Base-by-base conservation (phyloP, 92 coral and sea anemone species). In the Montipora capitata region DNA sequence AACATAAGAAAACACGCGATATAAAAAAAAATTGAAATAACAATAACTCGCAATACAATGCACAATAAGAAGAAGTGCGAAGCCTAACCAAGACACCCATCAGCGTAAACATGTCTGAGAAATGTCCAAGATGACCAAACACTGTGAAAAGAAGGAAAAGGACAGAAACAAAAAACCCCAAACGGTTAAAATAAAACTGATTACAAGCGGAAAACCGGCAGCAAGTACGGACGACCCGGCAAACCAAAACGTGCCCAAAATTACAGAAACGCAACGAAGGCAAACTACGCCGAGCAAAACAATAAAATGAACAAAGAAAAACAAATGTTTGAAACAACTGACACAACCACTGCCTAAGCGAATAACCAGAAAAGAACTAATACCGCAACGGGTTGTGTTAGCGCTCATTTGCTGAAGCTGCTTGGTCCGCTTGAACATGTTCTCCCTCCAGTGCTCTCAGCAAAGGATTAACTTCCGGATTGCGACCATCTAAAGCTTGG, bases 51-150 rank as follows among this genome's bases (percentile, higher is more conserved):
- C 39, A 62, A 62, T 4, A 0, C 67, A 62, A 62, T 62, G 67
- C 67, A 62, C n/a, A 62, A 62, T 17, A 62, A 62, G 15, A 61
- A 15, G 67, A 61, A 62, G 67, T 62, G 67, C n/a, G 39, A 62
- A 62, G 67, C 67, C 67, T 62, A 62, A 62, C 27, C 67, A 14
- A 62, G 67, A 62, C 0, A 27, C 67, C n/a, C 67, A 62, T 62
- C 16, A 62, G 2, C 67, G 4, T 14, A 62, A 62, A 62, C 67
- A 62, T 62, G 67, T 62, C 39, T 61, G n/a, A 17, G 35, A 62
- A 62, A 62, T 27, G 35, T 27, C 35, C 35, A 27, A 27, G 35
- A 27, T 1, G 35, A 27, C 35, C 35, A 27, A 27, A 27, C 35
- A 27, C 35, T 27, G 35, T 27, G 1, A 27, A 27, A 27, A 27